Percentiles rank a stretch among this genome's conserved stretches.
Conservation (phyloP, 2,888 invertebrate genomes). For the Lottia scabra region DNA sequence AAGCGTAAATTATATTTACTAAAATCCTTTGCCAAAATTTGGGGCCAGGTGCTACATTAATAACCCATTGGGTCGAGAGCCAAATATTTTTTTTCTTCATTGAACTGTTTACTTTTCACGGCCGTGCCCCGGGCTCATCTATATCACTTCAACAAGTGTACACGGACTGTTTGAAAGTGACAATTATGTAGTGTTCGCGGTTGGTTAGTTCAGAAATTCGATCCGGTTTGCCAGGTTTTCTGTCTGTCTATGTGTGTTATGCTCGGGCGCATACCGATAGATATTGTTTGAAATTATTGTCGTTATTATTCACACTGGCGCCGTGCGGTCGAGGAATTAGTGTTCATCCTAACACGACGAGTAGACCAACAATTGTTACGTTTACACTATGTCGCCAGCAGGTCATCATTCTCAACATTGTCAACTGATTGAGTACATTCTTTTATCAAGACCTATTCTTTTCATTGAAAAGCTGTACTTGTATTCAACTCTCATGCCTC, state of each 20-base stretch:
- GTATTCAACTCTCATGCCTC: too few species aligned
- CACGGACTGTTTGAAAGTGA: conserved; percentile 1
- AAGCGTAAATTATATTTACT: too few species aligned
- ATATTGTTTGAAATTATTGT: neutral
- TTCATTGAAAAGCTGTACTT: too few species aligned
- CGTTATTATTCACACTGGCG: neutral
- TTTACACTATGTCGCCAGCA: neutral
- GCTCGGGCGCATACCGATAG: neutral
- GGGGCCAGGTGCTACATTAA: neutral
- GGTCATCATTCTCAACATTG: neutral
- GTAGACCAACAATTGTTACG: neutral
- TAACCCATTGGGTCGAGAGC: neutral
- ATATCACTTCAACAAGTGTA: neutral
- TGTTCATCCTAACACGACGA: neutral
- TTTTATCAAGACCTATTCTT: neutral
- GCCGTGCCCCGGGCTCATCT: neutral
- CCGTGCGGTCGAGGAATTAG: conserved; percentile 4
- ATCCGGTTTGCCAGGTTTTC: neutral
- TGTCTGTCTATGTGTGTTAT: neutral
- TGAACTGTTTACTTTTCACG: neutral
- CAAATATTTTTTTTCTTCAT: neutral
- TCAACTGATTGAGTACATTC: neutral
- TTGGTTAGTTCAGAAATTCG: conserved; percentile 3
- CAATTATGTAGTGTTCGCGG: neutral
- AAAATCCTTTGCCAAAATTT: too few species aligned